Percentiles rank a stretch among this genome's conserved stretches.
Evolutionary conservation across 2,113 vertebrate species (phyloP).

Genomic region (Ptilonorhynchus violaceus): DNA sequence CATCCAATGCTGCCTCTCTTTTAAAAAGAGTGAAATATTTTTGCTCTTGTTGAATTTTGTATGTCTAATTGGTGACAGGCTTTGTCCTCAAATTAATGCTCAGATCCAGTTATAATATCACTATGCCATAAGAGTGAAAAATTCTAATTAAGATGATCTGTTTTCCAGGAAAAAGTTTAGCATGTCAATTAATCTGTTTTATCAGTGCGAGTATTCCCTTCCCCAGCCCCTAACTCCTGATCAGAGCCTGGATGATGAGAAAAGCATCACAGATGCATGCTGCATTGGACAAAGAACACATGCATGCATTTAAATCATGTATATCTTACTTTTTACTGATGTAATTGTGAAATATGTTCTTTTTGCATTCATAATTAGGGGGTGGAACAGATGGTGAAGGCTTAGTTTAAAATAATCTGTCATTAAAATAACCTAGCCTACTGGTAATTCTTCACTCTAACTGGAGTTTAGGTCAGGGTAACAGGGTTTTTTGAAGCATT

Average conservation of each 20-base stretch:
- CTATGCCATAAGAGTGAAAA: conserved; percentile 47
- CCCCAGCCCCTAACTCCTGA: background rate
- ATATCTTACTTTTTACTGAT: conserved; percentile 81
- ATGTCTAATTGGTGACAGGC: conserved; percentile 3
- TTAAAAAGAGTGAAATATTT: background rate
- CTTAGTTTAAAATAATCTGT: conserved; percentile 85
- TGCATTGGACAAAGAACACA: conserved; percentile 74
- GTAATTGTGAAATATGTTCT: conserved; percentile 85
- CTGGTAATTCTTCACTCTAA: conserved; percentile 80
- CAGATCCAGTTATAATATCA: conserved; percentile 31
- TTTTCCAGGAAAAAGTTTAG: conserved; percentile 39
- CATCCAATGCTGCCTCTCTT: background rate
- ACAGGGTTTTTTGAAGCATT: conserved; percentile 52
- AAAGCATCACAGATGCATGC: conserved; percentile 74
- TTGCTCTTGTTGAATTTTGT: background rate
- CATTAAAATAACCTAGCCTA: conserved; percentile 81
- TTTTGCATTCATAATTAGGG: conserved; percentile 83
- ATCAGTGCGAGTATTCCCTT: background rate
- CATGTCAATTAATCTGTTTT: conserved; percentile 46
- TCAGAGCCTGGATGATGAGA: conserved; percentile 50
- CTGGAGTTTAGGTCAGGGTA: conserved; percentile 75
- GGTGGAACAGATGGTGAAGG: conserved; percentile 81
- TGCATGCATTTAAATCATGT: conserved; percentile 78
- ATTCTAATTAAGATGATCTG: conserved; percentile 60
- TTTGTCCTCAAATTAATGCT: conserved; percentile 47